Base-by-base conservation (phyloP, 1,140 invertebrate genomes). In the Caerostris darwini region DNA sequence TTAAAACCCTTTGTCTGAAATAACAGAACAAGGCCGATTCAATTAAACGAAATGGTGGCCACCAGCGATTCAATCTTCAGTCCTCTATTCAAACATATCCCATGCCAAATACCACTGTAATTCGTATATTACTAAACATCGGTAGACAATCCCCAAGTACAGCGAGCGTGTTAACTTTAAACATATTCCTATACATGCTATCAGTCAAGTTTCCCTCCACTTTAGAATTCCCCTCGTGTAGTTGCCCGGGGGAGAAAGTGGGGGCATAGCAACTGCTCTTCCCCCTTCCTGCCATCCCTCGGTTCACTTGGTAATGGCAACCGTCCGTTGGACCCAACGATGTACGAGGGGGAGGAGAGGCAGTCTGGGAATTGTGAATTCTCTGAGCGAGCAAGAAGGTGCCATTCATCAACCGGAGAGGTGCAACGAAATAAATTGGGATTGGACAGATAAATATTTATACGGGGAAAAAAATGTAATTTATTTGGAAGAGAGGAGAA, bases 251-350 rank as follows among this genome's bases (percentile, higher is more conserved):
- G 71, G 71, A 77, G 61, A 67, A 14, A 77, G 71, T 12, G 4
- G 71, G 71, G 12, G 34, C 71, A 50, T 77, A 77, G 71, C 71
- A 77, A 77, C 71, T 77, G 34, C 34, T 17, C 17, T 34, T 77
- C 71, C 71, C 71, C 71, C 71, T 77, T 77, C 71, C 71, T 77
- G 50, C 71, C 71, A 77, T 77, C 71, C 71, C 71, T 77, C 71
- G 71, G 34, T 77, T 77, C 71, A 77, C 71, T 77, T 50, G 19
- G 71, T 77, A 77, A 77, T 77, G 71, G 71, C 71, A 77, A 77
- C 71, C 71, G 71, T 77, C 71, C 71, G 71, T 77, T 34, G 71
- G 71, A 77, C 71, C 71, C 71, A 77, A 19, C 71, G 71, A 77
- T 50, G 19, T 19, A 12, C 53, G 12, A 12, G 61, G 69, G 34